phyloP scores from a whole-genome alignment of 2,888 invertebrate genomes.

The Gnatocerus cornutus region DNA sequence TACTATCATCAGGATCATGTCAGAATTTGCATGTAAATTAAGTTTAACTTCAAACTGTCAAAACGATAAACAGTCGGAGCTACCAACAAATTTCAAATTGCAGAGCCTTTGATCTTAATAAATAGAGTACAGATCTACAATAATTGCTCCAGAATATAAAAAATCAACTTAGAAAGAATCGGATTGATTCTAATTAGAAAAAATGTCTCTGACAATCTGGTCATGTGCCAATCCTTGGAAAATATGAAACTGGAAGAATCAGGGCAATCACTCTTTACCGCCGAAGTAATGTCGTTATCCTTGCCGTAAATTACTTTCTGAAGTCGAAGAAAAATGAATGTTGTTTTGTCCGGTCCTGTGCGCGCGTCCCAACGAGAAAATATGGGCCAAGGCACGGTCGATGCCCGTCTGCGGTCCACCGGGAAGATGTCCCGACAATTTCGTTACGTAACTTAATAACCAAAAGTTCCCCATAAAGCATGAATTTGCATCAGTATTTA shows the following conservation, averaged over 20 bases:
- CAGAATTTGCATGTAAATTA: too few relatives aligned
- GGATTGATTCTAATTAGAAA: too few relatives aligned
- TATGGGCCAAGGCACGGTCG: slow-evolving; percentile 39
- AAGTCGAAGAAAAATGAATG: slow-evolving; percentile 33
- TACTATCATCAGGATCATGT: too few relatives aligned
- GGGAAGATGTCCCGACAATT: slow-evolving; percentile 42
- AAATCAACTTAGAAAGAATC: too few relatives aligned
- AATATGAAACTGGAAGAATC: slow-evolving; percentile 23
- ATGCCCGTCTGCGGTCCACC: slow-evolving; percentile 45
- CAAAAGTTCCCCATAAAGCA: slow-evolving; percentile 23
- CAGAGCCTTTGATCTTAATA: too few relatives aligned
- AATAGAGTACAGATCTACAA: too few relatives aligned
- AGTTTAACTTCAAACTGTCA: too few relatives aligned
- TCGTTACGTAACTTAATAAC: slow-evolving; percentile 42
- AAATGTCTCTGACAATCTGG: too few relatives aligned
- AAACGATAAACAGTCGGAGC: too few relatives aligned
- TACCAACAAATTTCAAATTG: too few relatives aligned
- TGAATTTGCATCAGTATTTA: slow-evolving; percentile 42
- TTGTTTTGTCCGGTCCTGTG: slow-evolving; percentile 25
- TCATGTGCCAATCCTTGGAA: neutral
- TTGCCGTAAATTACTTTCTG: slow-evolving; percentile 27
- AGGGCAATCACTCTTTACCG: slow-evolving; percentile 26
- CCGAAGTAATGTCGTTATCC: slow-evolving; percentile 21
- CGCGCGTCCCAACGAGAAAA: slow-evolving; percentile 23
- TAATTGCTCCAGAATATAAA: too few relatives aligned